phyloP scores from a whole-genome alignment of 2,797 vertebrate species.

The Smutsia temminckii region DNA sequence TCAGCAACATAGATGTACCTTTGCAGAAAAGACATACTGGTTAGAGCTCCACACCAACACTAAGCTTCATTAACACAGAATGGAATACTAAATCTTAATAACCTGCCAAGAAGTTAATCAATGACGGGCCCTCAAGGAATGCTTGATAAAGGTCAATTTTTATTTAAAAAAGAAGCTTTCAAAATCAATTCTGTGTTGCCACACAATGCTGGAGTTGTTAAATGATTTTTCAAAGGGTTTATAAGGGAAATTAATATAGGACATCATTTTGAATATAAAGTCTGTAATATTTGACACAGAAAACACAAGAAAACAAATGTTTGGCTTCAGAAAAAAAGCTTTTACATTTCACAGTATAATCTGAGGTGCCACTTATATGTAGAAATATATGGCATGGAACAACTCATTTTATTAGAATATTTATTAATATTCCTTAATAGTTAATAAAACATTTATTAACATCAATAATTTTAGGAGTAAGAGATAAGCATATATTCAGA shows the following conservation, averaged over 20 bases:
- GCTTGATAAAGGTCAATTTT: constrained; percentile 70
- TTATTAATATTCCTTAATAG: neutral
- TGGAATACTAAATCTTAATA: constrained; percentile 48
- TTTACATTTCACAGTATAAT: neutral
- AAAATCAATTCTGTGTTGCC: constrained; percentile 42
- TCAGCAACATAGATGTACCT: constrained; percentile 88
- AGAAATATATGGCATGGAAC: neutral
- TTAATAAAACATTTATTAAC: constrained; percentile 26
- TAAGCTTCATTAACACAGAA: constrained; percentile 16
- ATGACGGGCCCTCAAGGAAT: constrained; percentile 43
- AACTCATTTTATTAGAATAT: constrained; percentile 8
- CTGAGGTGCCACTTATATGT: neutral
- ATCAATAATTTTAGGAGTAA: neutral
- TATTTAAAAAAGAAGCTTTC: constrained; percentile 65
- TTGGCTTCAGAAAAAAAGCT: neutral
- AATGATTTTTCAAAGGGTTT: constrained; percentile 59
- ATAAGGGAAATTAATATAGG: constrained; percentile 45
- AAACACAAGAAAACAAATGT: neutral
- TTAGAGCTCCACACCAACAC: constrained; percentile 31
- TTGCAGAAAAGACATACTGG: constrained; percentile 67
- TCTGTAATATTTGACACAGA: constrained; percentile 18
- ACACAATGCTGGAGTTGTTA: neutral
- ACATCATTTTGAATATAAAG: constrained; percentile 39
- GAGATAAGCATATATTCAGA: constrained; percentile 7
- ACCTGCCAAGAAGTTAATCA: constrained; percentile 53